Evolutionary conservation across 2,888 invertebrate species (phyloP).

Genomic region (Eudemis profundana): DNA sequence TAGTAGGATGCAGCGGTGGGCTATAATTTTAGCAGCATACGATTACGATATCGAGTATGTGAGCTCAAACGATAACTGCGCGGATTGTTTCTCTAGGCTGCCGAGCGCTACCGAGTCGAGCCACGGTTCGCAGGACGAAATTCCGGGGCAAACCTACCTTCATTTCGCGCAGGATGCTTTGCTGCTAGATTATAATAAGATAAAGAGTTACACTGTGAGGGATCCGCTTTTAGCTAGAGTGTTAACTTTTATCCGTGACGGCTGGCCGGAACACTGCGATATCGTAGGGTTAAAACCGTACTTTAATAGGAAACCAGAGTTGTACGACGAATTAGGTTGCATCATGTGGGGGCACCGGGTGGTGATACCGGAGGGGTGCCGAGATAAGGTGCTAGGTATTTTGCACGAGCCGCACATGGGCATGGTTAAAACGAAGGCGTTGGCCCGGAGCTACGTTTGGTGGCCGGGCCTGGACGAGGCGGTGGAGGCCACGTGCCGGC

Average conservation of each 20-base stretch:
- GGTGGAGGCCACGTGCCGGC: neutral
- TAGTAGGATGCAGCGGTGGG: constrained; percentile 38
- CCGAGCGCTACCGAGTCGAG: neutral
- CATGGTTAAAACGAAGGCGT: neutral
- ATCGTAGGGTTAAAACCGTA: neutral
- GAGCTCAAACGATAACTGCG: constrained; percentile 14
- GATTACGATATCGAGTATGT: constrained; percentile 35
- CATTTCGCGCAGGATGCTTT: too few species aligned
- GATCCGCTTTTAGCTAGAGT: neutral
- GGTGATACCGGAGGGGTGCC: neutral
- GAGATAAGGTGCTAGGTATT: neutral
- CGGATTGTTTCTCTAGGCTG: constrained; percentile 7
- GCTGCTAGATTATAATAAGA: too few species aligned
- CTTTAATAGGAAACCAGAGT: constrained; percentile 1
- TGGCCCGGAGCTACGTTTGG: neutral
- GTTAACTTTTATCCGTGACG: neutral
- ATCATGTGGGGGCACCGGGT: constrained; percentile 17
- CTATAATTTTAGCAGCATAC: constrained; percentile 29
- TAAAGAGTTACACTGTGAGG: too few species aligned
- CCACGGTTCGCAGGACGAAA: neutral
- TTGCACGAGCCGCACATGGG: neutral
- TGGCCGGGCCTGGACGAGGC: neutral
- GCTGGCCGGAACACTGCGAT: constrained; percentile 3
- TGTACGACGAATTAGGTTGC: constrained; percentile 9
- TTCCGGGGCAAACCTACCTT: constrained; percentile 9